These are phyloP conservation scores for Lophura nycthemera DNA, from an alignment of 2,113 vertebrate species.

Conservation along the genomic window DNA sequence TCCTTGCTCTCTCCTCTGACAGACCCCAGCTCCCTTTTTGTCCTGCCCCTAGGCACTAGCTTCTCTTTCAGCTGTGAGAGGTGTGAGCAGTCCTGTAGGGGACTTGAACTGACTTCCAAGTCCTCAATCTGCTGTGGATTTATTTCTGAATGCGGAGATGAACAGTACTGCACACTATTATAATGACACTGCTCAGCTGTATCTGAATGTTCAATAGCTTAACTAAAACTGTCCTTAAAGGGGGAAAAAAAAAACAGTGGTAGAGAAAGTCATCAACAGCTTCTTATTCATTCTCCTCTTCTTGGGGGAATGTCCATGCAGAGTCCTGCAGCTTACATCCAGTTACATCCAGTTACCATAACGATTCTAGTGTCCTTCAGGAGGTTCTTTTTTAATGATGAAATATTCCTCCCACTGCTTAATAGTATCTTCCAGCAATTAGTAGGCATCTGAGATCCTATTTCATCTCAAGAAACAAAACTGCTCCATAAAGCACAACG, in stretches of 20 bases:
- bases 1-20: neutral
- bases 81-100: accelerated
- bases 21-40: no score
- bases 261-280: neutral
- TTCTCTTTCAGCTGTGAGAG: neutral
- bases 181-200: neutral
- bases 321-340: neutral
- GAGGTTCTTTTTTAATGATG: neutral
- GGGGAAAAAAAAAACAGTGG: neutral
- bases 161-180: neutral
- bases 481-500: accelerated
- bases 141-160: neutral
- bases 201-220: neutral
- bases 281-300: neutral
- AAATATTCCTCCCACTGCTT: neutral
- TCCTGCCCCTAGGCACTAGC: neutral
- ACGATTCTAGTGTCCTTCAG: accelerated
- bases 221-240: neutral
- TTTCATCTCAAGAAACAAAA: neutral
- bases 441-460: neutral
- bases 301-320: accelerated
- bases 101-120: neutral
- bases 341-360: neutral
- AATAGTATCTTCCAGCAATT: neutral
- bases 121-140: neutral